Base-by-base conservation (phyloP, 1,140 invertebrate species). In the Linepithema humile region DNA sequence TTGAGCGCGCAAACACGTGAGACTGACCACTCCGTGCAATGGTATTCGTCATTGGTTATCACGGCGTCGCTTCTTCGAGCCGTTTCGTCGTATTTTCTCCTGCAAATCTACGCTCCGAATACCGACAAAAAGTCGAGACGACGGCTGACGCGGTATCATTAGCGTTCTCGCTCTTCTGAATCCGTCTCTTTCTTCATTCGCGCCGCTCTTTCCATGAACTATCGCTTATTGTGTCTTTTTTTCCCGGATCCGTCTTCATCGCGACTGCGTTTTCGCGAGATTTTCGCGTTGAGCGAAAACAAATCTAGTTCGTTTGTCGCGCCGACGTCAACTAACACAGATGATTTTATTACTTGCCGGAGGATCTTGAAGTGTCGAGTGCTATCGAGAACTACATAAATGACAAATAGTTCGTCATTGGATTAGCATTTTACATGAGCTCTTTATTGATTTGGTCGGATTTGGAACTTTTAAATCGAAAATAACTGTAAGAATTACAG, bases 141-240 rank as follows among this genome's bases (percentile, higher is more conserved):
- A 86, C 89, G 89, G 87, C 88, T 88, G 89, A 82, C 86, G 86
- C 87, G 87, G 91, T 89, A 90, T 91, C 91, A 91, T 93, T 92
- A 92, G 88, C 90, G 87, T 83, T 87, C 86, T 74, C 80, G 91
- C 88, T 91, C 83, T 86, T 64, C 83, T 77, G 48, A 75, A 69
- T 74, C 80, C 82, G 50, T 85, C 75, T 77, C 43, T 65, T 84
- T 83, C 32, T 89, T 50, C 23, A 43, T 70, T 2, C 73, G 59
- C 57, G 5, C 50, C 69, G 55, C 73, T 70, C 73, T 82, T 74
- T 65, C 45, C 82, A 26, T 78, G n/a, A 48, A n/a, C 59, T 55
- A 80, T 67, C 83, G 65, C 73, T 45, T 82, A 83, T 82, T 75
- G 26, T 73, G 69, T 60, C 85, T 84, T 57, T 77, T 84, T 84